Base-by-base conservation (phyloP, 2,113 vertebrate genomes). In the Nettapus auritus region DNA sequence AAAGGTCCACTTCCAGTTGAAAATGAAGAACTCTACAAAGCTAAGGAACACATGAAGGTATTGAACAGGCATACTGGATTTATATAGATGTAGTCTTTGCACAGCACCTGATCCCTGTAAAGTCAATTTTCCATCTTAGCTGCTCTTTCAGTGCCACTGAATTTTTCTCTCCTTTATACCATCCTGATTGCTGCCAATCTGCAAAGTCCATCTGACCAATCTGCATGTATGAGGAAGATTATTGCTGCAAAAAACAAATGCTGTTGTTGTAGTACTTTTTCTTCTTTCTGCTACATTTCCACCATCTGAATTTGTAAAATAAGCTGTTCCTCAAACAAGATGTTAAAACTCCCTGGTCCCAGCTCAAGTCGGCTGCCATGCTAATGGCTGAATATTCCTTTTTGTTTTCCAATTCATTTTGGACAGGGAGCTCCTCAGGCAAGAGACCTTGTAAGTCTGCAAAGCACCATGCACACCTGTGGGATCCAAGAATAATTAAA, bases 41-140 rank as follows among this genome's bases (percentile, higher is more conserved):
- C 97, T n/a, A 98, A 98, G 77, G 93, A 97, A 50, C 82, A 97
- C 64, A 76, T 94, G 40, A 98, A 99, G 99, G 99, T 99, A 98
- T 38, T 34, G 75, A 88, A 67, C 20, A 52, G 22, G 34, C 19
- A 13, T 38, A 13, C 10, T 29, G 2, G 71, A 60, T 89, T 90
- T 76, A 82, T 89, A 66, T 28, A 67, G 40, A 52, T 71, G 42
- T 44, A 48, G 53, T 86, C 25, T 80, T 42, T 59, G 23, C 48
- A 64, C 28, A 56, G 53, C 46, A 40, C 33, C 31, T 42, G 28
- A 67, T 79, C 22, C 8, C 50, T 50, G 25, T 44, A 68, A 91
- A 89, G 66, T 64, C 17, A 46, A 33, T 66, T 86, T 69, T 68
- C 40, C 50, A 12, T 46, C 52, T 76, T 86, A 55, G 50, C 17